Base-by-base conservation (phyloP, 2,888 invertebrate species). In the Ormyrus nitidulus region DNA sequence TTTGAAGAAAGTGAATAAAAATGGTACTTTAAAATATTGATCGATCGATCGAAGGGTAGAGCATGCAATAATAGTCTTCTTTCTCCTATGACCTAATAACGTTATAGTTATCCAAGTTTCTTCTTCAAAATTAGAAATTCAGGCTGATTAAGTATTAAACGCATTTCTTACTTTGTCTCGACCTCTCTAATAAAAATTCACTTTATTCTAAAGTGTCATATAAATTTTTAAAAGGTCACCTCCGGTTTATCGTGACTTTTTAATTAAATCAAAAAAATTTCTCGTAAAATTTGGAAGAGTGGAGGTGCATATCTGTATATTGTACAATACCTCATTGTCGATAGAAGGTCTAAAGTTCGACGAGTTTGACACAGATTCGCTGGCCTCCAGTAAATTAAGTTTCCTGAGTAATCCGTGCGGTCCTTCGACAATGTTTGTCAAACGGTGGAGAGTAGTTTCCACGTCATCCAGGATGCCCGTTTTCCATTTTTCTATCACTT, bases 401-500 rank as follows among this genome's bases (percentile, higher is more conserved):
- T 87, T 86, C 56, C 82, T 84, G 56, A 86, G 83, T 34, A 91
- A 83, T 62, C 90, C 90, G 10, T 84, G 83, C 0, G 90, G 86
- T 10, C 90, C 90, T 73, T 88, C 88, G 0, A 90, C 81, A 2
- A 85, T 84, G 10, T 83, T 83, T 9, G 82, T 78, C 54, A 91
- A 79, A 46, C 85, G 82, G 44, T 85, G 83, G 11, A 91, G 61
- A 68, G 85, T 85, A 34, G 79, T 82, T 81, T 89, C 87, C 13
- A 91, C 66, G 9, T 86, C 86, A 0, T 81, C 80, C 69, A 90
- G 83, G 70, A 86, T 85, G 13, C 88, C 90, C 13, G 74, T 83
- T 72, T 84, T 87, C 87, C 89, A 88, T 66, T 83, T 86, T 76
- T 91, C 89, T 8, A 92, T 86, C n/a, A 90, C 82, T 78, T 86